Evolutionary conservation across 2,113 vertebrate species (phyloP).

Genomic region (Hydrolagus affinis): DNA sequence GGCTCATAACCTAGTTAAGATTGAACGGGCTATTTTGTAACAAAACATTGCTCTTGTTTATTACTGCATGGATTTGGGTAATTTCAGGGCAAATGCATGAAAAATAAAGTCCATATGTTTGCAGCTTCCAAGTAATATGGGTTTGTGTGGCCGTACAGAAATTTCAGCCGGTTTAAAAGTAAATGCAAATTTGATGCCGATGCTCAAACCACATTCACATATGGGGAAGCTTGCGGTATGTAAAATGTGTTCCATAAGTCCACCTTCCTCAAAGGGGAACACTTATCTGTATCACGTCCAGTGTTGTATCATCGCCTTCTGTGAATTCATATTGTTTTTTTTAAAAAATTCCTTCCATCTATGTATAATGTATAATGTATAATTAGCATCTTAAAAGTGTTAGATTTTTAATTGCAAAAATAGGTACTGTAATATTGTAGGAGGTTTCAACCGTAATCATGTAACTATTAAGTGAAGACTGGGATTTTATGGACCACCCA

Average conservation of each 20-base stretch:
- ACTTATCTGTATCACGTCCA: neutral
- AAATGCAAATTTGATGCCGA: neutral
- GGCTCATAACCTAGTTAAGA: neutral
- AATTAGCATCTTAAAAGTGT: too few relatives aligned
- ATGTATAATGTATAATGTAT: too few relatives aligned
- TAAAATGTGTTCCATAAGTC: constrained; percentile 19
- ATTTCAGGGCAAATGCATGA: neutral
- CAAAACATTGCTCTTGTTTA: neutral
- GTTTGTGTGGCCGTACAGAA: neutral
- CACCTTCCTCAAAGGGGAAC: neutral
- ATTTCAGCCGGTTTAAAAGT: neutral
- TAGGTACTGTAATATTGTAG: too few relatives aligned
- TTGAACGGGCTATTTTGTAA: neutral
- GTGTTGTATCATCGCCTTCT: neutral
- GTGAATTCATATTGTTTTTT: neutral
- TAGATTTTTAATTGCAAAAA: too few relatives aligned
- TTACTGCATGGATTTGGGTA: neutral
- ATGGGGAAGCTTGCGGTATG: neutral
- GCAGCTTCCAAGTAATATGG: neutral
- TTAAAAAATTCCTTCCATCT: neutral
- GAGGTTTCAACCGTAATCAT: neutral
- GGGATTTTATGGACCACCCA: neutral
- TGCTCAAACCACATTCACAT: constrained; percentile 21
- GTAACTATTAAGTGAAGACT: neutral
- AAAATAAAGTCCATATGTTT: neutral